Conservation (phyloP, 23 tunicate genomes). For the Botrylloides violaceus region DNA sequence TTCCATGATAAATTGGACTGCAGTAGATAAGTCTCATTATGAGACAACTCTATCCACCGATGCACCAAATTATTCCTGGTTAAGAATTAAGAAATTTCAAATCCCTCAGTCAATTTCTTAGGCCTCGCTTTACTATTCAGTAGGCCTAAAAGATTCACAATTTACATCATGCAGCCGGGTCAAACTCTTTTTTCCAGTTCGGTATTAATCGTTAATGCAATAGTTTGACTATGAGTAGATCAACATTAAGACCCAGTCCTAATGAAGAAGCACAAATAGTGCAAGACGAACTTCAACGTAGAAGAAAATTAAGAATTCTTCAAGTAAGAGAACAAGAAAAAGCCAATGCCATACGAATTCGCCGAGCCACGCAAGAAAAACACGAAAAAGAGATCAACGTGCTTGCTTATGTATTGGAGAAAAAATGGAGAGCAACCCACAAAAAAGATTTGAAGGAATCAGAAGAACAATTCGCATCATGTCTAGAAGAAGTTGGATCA, state of each 20-base stretch:
- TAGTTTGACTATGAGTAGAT: background rate
- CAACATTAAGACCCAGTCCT: constrained; percentile 20
- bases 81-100: no score
- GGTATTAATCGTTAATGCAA: no score
- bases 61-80: no score
- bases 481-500: constrained; percentile 41
- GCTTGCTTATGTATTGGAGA: constrained; percentile 37
- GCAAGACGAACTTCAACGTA: constrained; percentile 26
- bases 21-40: no score
- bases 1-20: no score
- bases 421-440: constrained; percentile 30
- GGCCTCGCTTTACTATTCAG: no score
- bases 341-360: constrained; percentile 27
- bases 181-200: no score
- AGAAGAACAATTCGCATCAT: constrained; percentile 37
- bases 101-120: no score
- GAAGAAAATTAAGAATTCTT: constrained; percentile 35
- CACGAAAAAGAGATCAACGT: constrained; percentile 29
- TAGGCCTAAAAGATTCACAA: no score
- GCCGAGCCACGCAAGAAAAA: constrained; percentile 29
- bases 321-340: constrained; percentile 74
- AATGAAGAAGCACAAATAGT: constrained; percentile 16
- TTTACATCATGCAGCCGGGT: no score
- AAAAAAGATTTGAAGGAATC: constrained; percentile 19
- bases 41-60: no score